Evolutionary conservation across 2,113 vertebrate species (phyloP).

Genomic region (Pteruthius melanotis): DNA sequence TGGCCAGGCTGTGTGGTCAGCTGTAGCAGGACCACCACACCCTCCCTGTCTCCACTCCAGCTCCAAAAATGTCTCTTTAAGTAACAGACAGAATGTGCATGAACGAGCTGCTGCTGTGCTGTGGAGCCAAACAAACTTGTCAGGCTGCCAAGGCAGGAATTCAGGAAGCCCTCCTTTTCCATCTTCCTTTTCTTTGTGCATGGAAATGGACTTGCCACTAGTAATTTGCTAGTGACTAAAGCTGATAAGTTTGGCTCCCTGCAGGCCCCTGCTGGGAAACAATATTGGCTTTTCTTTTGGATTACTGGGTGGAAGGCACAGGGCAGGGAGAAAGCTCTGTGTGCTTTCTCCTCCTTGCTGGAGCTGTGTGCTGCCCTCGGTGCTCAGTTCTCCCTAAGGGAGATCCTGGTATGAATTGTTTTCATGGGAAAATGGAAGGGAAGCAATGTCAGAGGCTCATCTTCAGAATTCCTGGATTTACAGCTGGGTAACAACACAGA

Average conservation of each 20-base stretch:
- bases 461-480: neutral
- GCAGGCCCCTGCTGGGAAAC: neutral
- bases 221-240: constrained; percentile 74
- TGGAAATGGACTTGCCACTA: constrained; percentile 70
- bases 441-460: neutral
- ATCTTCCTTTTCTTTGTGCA: constrained; percentile 11
- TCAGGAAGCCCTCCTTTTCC: neutral
- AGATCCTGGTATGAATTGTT: neutral
- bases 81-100: neutral
- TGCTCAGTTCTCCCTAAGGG: neutral
- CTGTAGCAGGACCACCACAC: neutral
- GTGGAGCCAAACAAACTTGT: neutral
- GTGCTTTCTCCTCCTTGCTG: neutral
- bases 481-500: neutral
- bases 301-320: constrained; percentile 20
- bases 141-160: neutral
- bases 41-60: neutral
- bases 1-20: neutral
- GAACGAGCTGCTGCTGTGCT: neutral
- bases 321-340: neutral
- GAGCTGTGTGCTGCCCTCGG: fast-evolving
- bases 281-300: constrained; percentile 52
- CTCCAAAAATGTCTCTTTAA: neutral
- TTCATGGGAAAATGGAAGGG: neutral
- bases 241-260: constrained; percentile 70